phyloP scores from a whole-genome alignment of 2,888 invertebrate species.

The Temnothorax rugatulus region DNA sequence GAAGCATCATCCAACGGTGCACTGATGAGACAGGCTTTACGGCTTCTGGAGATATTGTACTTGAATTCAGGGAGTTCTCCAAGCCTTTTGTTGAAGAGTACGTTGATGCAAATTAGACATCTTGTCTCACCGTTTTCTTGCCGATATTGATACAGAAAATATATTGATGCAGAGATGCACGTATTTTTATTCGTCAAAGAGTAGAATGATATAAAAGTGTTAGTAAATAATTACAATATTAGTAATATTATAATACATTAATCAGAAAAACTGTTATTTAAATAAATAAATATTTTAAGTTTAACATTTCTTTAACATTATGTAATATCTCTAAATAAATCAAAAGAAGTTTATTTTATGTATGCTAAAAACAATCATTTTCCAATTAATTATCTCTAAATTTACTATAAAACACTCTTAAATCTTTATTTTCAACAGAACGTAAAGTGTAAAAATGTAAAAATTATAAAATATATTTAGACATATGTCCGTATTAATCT shows the following conservation, averaged over 20 bases:
- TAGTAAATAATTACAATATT: not conserved
- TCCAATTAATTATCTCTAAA: not conserved
- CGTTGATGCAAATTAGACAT: conserved; percentile 45
- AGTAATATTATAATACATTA: not conserved
- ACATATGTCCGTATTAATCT: not conserved
- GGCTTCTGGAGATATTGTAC: conserved; percentile 55
- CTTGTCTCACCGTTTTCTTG: not conserved
- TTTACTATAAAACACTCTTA: not conserved
- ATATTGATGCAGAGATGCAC: not conserved
- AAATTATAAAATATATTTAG: not conserved
- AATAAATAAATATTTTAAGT: not conserved
- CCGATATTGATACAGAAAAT: not conserved
- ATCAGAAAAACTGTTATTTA: not conserved
- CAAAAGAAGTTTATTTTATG: not conserved
- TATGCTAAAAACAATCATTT: not conserved
- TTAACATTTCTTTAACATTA: not conserved
- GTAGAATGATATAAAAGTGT: not conserved
- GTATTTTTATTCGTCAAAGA: not conserved
- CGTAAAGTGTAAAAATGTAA: not conserved
- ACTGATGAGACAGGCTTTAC: conserved; percentile 56
- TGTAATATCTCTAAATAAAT: not conserved
- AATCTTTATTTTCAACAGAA: not conserved
- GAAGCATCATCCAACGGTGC: conserved; percentile 66
- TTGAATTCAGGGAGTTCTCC: conserved; percentile 37
- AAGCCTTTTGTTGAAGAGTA: conserved; percentile 32